Evolutionary conservation across 2,888 invertebrate species (phyloP).

Genomic region (Melanchra persicariae): DNA sequence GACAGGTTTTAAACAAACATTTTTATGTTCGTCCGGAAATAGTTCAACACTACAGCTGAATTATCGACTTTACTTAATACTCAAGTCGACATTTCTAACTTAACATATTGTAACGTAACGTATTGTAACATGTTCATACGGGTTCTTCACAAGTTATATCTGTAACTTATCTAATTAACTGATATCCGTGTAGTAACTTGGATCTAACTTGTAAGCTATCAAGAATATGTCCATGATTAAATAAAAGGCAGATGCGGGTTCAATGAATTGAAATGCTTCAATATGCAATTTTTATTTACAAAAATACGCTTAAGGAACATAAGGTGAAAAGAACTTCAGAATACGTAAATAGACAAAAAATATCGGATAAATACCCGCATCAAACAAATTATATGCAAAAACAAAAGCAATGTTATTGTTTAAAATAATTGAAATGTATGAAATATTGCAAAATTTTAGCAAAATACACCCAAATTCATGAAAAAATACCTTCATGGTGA

Average conservation of each 20-base stretch:
- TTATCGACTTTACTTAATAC: conserved; percentile 54
- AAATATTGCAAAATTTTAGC: no score
- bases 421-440: not conserved
- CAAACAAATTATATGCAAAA: no score
- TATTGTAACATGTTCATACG: conserved; percentile 32
- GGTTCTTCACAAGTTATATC: conserved; percentile 30
- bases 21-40: conserved; percentile 37
- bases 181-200: conserved; percentile 26
- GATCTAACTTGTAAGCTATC: conserved; percentile 18
- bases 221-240: conserved; percentile 13
- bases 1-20: conserved; percentile 48
- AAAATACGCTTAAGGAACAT: not conserved
- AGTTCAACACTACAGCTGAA: conserved; percentile 39
- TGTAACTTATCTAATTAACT: conserved; percentile 28
- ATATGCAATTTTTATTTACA: not conserved
- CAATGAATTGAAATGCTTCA: not conserved
- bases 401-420: not conserved
- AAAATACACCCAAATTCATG: not conserved
- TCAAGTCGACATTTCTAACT: conserved; percentile 39
- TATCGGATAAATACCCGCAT: not conserved
- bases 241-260: not conserved
- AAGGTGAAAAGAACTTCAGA: not conserved
- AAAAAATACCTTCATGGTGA: not conserved
- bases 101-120: not conserved
- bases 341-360: not conserved